A percentile compares a stretch with the other conserved stretches of the same genome.
phyloP scores from a whole-genome alignment of 2,888 invertebrate genomes.

The Cosmia pyralina region DNA sequence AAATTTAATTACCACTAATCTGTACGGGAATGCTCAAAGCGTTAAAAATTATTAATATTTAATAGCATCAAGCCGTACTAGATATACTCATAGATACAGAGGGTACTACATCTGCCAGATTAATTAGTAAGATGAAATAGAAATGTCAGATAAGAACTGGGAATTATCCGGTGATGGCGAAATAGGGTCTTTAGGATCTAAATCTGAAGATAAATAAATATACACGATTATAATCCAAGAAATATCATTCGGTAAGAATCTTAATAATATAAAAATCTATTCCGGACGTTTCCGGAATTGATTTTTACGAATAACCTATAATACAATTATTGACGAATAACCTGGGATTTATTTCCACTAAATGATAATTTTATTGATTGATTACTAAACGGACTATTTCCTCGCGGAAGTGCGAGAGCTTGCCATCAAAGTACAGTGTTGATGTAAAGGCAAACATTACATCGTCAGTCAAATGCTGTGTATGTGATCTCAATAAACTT shows the following conservation, averaged over 20 bases:
- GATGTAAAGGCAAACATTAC: slow-evolving; percentile 36
- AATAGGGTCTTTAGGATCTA: not conserved
- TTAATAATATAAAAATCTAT: too few relatives aligned
- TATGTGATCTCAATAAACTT: slow-evolving; percentile 11
- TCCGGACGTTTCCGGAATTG: too few relatives aligned
- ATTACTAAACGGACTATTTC: not conserved
- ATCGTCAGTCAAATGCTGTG: slow-evolving; percentile 7
- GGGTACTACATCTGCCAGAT: not conserved
- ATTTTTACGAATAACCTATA: too few relatives aligned
- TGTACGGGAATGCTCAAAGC: slow-evolving; percentile 11
- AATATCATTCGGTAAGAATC: too few relatives aligned
- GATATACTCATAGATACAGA: not conserved
- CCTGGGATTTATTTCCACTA: not conserved
- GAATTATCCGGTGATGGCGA: not conserved
- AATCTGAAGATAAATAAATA: not conserved
- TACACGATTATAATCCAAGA: not conserved
- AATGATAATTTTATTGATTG: not conserved
- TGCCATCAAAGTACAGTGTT: slow-evolving; percentile 16
- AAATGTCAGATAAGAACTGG: not conserved
- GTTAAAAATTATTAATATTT: slow-evolving; percentile 29
- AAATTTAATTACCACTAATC: slow-evolving; percentile 37
- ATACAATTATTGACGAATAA: not conserved
- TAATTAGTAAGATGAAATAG: not conserved
- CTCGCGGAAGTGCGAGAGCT: not conserved
- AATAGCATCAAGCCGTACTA: not conserved